phyloP scores from a whole-genome alignment of 2,888 invertebrate genomes.

The Zele albiditarsus region DNA sequence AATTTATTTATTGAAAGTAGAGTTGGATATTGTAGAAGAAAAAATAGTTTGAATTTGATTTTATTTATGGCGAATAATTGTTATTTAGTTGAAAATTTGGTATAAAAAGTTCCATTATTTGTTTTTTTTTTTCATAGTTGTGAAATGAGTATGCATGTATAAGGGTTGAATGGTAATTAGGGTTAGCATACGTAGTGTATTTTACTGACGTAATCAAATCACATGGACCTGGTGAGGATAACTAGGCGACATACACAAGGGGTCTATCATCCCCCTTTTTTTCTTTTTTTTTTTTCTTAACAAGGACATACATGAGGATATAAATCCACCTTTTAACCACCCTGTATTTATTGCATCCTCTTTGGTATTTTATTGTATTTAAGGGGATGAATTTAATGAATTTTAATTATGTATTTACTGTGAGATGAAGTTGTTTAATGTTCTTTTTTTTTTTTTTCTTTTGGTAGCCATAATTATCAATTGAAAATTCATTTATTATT shows the following conservation, averaged over 20 bases:
- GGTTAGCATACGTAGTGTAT: constrained; percentile 6
- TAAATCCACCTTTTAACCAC: not conserved
- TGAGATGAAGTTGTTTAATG: not conserved
- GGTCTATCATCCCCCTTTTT: not conserved
- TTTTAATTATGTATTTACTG: not conserved
- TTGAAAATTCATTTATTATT: not conserved
- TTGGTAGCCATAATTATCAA: too few relatives aligned
- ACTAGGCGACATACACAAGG: constrained; percentile 5
- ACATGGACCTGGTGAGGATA: constrained; percentile 6
- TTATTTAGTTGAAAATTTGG: not conserved
- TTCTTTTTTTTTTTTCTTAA: not conserved
- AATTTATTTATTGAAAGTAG: too few relatives aligned
- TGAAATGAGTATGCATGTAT: not conserved
- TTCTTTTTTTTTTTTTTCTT: not conserved
- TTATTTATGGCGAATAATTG: not conserved
- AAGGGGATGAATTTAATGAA: not conserved
- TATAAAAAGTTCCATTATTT: not conserved
- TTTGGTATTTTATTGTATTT: not conserved
- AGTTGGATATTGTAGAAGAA: too few relatives aligned
- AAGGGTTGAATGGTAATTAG: constrained; percentile 12
- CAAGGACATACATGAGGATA: not conserved
- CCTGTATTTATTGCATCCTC: not conserved
- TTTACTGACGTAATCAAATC: constrained; percentile 22
- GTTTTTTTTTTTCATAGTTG: not conserved
- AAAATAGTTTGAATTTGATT: too few relatives aligned